Evolutionary conservation across 2,797 vertebrate species (phyloP).

Genomic region (Heliangelus exortis): DNA sequence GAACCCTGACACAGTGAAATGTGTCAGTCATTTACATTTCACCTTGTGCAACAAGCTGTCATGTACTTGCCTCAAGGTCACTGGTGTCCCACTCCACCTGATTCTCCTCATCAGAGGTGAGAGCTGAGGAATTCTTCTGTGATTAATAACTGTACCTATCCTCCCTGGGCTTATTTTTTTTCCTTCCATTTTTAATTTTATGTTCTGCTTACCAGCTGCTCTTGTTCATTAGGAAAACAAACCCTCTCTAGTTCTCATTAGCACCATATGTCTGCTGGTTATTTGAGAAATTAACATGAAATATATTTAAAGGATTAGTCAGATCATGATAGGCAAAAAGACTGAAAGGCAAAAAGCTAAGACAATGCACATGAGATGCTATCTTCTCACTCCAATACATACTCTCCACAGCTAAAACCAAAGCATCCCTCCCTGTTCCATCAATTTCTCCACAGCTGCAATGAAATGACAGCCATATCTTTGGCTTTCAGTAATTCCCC

Average conservation of each 20-base stretch:
- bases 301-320: constrained; percentile 65
- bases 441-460: background rate
- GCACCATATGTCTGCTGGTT: constrained; percentile 73
- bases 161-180: constrained; percentile 37
- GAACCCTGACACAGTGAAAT: background rate
- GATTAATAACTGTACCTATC: constrained; percentile 45
- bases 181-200: constrained; percentile 58
- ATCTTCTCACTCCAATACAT: background rate
- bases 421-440: background rate
- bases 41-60: background rate
- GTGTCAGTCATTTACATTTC: background rate
- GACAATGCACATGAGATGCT: background rate
- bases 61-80: background rate
- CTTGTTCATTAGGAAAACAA: constrained; percentile 63
- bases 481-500: background rate
- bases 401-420: background rate
- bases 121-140: constrained; percentile 29
- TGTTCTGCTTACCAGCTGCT: constrained; percentile 68
- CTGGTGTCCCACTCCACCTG: background rate
- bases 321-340: constrained; percentile 5
- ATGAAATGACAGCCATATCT: background rate
- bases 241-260: constrained; percentile 54
- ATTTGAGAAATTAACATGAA: constrained; percentile 67
- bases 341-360: constrained; percentile 2
- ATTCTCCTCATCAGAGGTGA: background rate